Conservation (phyloP, 92 coral and sea anemone genomes). For the Heliopora coerulea region DNA sequence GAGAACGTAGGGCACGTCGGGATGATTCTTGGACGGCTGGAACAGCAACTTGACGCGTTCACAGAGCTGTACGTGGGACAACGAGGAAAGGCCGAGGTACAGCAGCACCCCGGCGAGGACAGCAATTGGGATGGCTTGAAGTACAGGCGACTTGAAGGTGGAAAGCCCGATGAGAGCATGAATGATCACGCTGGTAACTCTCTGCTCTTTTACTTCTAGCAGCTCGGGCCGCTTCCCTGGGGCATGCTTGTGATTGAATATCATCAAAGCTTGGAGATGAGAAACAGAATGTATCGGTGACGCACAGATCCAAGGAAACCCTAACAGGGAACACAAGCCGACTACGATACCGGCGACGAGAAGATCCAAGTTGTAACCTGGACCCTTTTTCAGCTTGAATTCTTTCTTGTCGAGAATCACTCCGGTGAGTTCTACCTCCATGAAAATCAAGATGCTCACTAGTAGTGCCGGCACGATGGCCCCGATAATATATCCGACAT, state of each 20-base stretch:
- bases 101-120: constrained; percentile 92
- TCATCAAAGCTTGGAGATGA: constrained; percentile 84
- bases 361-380: constrained; percentile 92
- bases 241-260: constrained; percentile 82
- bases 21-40: constrained; percentile 81
- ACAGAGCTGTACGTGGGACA: constrained; percentile 86
- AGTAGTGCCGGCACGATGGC: constrained; percentile 91
- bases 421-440: constrained; percentile 95
- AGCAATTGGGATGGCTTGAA: constrained; percentile 83
- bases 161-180: constrained; percentile 89
- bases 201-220: constrained; percentile 84
- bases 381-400: constrained; percentile 92
- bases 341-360: constrained; percentile 85
- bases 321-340: constrained; percentile 81
- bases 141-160: constrained; percentile 72
- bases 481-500: constrained; percentile 59
- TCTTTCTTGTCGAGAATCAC: constrained; percentile 94
- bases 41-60: constrained; percentile 80
- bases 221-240: constrained; percentile 91
- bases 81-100: constrained; percentile 83
- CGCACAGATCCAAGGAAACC: constrained; percentile 99
- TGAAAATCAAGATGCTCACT: constrained; percentile 93
- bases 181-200: constrained; percentile 86
- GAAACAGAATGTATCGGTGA: constrained; percentile 97
- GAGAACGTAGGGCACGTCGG: constrained; percentile 73